Percentiles rank a stretch among this genome's conserved stretches.
Conservation (phyloP, 1,140 invertebrate genomes). For the Lamellibrachia luymesi region DNA sequence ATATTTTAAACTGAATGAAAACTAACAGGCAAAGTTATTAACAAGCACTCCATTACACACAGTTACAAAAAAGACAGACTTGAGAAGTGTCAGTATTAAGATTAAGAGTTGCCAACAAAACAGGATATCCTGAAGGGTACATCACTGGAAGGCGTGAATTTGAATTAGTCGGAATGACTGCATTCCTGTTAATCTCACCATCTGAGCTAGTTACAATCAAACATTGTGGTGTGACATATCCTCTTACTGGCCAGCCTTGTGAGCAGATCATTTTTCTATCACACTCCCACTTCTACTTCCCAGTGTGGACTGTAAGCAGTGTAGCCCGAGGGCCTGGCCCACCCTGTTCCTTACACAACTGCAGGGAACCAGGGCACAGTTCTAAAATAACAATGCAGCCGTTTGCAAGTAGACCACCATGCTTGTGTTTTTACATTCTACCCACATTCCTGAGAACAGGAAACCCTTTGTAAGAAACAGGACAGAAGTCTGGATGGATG, state of each 20-base stretch:
- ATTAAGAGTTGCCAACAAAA: neutral
- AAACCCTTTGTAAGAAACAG: neutral
- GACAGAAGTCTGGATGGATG: too few species aligned
- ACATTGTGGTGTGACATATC: neutral
- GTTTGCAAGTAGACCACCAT: neutral
- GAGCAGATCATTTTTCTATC: neutral
- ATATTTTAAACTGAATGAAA: neutral
- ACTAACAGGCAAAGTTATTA: neutral
- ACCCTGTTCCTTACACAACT: neutral
- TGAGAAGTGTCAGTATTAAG: neutral
- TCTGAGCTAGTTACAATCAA: neutral
- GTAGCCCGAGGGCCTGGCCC: neutral
- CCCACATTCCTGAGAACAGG: neutral
- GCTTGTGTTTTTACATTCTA: neutral
- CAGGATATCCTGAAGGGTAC: neutral
- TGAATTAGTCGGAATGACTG: neutral
- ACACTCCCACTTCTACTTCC: neutral
- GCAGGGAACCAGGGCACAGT: neutral
- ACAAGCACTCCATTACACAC: neutral
- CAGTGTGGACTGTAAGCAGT: neutral
- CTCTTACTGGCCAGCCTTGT: neutral
- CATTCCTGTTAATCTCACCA: neutral
- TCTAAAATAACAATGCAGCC: neutral
- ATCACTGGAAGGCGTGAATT: neutral
- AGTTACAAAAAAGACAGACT: neutral